Conservation (phyloP, 2,888 invertebrate genomes). For the Linyphia triangularis region DNA sequence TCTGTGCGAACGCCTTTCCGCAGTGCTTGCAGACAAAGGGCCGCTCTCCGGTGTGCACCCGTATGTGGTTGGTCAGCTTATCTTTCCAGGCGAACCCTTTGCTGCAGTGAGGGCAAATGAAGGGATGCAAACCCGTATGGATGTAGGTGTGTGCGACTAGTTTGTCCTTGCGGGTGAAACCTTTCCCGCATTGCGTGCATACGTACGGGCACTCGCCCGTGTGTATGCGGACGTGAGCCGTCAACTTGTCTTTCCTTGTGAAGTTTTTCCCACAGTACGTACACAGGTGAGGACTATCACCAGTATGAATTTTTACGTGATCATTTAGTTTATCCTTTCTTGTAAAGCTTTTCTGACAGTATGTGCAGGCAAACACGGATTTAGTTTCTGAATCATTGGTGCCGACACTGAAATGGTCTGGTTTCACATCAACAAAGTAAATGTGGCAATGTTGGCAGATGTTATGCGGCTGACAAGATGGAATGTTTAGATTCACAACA, state of each 20-base stretch:
- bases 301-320: conserved; percentile 66
- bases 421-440: conserved; percentile 70
- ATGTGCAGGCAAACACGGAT: conserved; percentile 54
- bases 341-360: conserved; percentile 66
- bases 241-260: conserved; percentile 65
- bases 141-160: conserved; percentile 70
- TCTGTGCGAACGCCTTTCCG: conserved; percentile 70
- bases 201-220: conserved; percentile 69
- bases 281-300: conserved; percentile 69
- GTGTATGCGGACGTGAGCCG: conserved; percentile 63
- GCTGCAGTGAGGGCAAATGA: conserved; percentile 63
- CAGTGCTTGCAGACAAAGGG: conserved; percentile 67
- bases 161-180: conserved; percentile 68
- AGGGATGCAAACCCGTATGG: conserved; percentile 67
- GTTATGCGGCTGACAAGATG: conserved; percentile 61
- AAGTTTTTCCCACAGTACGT: conserved; percentile 70
- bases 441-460: conserved; percentile 70
- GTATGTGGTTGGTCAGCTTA: conserved; percentile 64
- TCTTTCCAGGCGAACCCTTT: conserved; percentile 73
- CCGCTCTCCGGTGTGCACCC: conserved; percentile 61
- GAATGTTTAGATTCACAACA: conserved; percentile 71
- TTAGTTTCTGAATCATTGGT: conserved; percentile 45
- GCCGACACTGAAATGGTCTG: conserved; percentile 54
- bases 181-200: conserved; percentile 66
- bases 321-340: conserved; percentile 72